These are phyloP conservation scores for Drosophila virilis DNA, from an alignment of 1,140 invertebrate genomes.

Conservation along the genomic window DNA sequence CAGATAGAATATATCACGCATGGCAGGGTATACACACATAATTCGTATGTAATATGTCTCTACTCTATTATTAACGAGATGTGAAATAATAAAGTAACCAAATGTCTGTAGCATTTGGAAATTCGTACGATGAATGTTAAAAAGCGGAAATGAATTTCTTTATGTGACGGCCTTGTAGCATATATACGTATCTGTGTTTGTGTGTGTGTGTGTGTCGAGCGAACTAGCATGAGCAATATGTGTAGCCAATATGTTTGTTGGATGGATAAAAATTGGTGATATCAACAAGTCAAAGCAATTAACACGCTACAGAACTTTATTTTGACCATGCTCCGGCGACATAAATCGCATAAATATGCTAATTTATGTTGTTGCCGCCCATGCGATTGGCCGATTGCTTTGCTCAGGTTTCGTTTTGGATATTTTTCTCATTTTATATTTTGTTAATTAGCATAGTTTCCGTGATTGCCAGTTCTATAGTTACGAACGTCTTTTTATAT, in stretches of 20 bases:
- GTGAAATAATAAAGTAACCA: neutral
- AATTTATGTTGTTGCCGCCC: slow-evolving; percentile 50
- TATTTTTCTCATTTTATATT: slow-evolving; percentile 37
- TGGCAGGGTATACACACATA: neutral
- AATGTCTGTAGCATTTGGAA: neutral
- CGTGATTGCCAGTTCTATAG: slow-evolving; percentile 10
- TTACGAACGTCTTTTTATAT: slow-evolving; percentile 1
- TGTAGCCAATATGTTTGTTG: slow-evolving; percentile 16
- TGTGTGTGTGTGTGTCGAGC: slow-evolving; percentile 2
- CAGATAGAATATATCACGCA: no score
- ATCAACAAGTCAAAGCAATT: slow-evolving; percentile 46
- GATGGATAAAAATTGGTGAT: slow-evolving; percentile 41
- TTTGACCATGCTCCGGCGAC: slow-evolving; percentile 48
- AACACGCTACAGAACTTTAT: slow-evolving; percentile 47
- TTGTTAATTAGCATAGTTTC: slow-evolving; percentile 46
- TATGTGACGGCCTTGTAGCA: slow-evolving; percentile 26
- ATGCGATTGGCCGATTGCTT: slow-evolving; percentile 22
- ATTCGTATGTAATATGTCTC: neutral
- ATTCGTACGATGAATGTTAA: neutral
- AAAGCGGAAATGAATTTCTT: slow-evolving; percentile 36
- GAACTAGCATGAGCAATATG: slow-evolving; percentile 5
- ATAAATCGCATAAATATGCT: slow-evolving; percentile 68
- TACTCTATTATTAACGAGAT: neutral
- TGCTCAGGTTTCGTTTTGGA: slow-evolving; percentile 42
- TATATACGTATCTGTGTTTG: neutral